Evolutionary conservation across 2,113 vertebrate genomes (phyloP).

Genomic region (Notechis scutatus): DNA sequence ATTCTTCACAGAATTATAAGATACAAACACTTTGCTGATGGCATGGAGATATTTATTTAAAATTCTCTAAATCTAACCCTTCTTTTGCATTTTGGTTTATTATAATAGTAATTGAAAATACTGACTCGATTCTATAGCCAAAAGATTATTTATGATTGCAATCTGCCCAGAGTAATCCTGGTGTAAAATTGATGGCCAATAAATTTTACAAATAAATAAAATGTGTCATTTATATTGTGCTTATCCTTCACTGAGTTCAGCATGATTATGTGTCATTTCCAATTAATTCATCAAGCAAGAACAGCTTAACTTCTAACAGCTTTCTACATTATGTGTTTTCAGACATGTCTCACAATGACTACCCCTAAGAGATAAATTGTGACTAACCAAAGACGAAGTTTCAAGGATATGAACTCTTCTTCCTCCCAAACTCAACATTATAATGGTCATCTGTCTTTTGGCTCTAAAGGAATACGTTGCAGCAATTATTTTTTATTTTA

Average conservation of each 20-base stretch:
- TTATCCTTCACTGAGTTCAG: neutral
- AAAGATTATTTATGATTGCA: neutral
- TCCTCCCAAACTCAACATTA: neutral
- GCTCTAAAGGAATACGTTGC: neutral
- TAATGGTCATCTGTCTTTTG: neutral
- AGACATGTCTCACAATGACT: neutral
- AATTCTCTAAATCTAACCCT: neutral
- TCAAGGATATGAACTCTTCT: neutral
- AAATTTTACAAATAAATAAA: too few species aligned
- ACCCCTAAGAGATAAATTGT: neutral
- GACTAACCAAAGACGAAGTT: neutral
- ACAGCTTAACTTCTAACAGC: neutral
- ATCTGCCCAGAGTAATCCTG: too few species aligned
- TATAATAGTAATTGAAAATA: neutral
- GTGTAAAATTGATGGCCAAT: too few species aligned
- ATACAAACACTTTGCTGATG: neutral
- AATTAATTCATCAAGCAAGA: neutral
- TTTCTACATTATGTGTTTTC: neutral
- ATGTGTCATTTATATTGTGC: neutral
- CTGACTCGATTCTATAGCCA: too few species aligned
- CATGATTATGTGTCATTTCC: neutral
- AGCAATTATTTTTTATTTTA: neutral
- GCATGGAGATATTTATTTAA: neutral
- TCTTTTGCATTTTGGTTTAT: conserved; percentile 1
- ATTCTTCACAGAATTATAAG: neutral